These are phyloP conservation scores for Eublepharis macularius DNA, from an alignment of 2,113 vertebrate genomes.

Conservation along the genomic window DNA sequence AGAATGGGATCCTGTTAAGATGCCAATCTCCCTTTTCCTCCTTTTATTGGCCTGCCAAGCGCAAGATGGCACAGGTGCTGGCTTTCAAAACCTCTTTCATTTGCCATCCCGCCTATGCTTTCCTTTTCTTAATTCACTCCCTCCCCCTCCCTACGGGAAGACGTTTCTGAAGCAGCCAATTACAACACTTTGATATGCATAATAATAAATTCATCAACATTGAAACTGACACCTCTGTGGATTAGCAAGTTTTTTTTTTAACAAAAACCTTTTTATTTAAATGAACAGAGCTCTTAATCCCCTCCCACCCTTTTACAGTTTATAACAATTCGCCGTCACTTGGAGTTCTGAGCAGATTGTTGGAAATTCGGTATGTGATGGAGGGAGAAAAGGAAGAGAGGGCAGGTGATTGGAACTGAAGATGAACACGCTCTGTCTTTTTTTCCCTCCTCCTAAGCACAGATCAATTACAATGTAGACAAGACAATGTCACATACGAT, in stretches of 20 bases:
- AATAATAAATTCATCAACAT: slow-evolving; percentile 23
- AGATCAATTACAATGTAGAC: slow-evolving; percentile 95
- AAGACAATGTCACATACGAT: slow-evolving; percentile 94
- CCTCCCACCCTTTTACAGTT: neutral
- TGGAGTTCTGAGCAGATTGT: slow-evolving; percentile 9
- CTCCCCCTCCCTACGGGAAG: neutral
- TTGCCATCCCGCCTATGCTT: neutral
- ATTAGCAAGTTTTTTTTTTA: rapidly evolving
- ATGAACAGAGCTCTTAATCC: neutral
- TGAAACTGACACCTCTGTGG: slow-evolving; percentile 36
- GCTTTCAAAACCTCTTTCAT: slow-evolving; percentile 43
- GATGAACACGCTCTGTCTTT: neutral
- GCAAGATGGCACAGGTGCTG: neutral
- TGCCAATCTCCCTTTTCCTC: neutral
- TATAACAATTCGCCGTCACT: slow-evolving; percentile 41
- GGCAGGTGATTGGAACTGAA: slow-evolving; percentile 1
- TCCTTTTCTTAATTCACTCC: neutral
- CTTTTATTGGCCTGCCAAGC: slow-evolving; percentile 23
- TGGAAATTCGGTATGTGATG: neutral
- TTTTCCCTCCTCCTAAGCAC: slow-evolving; percentile 76
- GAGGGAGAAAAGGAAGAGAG: too few species aligned
- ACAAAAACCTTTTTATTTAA: neutral
- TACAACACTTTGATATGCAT: slow-evolving; percentile 39
- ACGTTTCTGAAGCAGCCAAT: slow-evolving; percentile 36
- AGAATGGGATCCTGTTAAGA: neutral